These are phyloP conservation scores for Bombus waltoni DNA, from an alignment of 1,140 invertebrate species.

Conservation along the genomic window DNA sequence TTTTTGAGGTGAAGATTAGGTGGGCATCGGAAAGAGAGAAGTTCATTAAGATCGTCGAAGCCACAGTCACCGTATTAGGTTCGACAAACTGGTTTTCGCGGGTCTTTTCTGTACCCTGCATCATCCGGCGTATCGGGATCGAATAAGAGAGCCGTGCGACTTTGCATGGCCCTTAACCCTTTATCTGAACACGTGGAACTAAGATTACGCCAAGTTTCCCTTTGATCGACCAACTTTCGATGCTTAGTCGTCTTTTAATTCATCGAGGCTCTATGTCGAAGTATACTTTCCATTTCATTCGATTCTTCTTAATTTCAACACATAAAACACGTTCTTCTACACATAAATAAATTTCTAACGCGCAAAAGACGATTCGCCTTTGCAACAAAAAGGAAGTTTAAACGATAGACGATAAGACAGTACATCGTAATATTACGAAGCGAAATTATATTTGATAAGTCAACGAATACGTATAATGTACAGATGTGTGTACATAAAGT, in stretches of 20 bases:
- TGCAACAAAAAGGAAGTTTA: too few relatives aligned
- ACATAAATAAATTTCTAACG: too few relatives aligned
- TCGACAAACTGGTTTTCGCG: conserved; percentile 77
- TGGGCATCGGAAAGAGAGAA: conserved; percentile 43
- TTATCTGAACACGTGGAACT: conserved; percentile 59
- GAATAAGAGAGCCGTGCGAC: conserved; percentile 68
- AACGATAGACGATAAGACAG: too few relatives aligned
- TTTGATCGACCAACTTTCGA: not conserved
- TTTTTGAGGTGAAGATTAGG: conserved; percentile 40
- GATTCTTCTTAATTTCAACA: too few relatives aligned
- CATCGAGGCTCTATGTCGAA: too few relatives aligned
- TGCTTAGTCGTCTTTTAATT: not conserved
- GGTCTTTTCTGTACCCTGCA: conserved; percentile 41
- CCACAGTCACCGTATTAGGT: conserved; percentile 69
- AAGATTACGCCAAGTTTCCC: conserved; percentile 47
- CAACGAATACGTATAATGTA: too few relatives aligned
- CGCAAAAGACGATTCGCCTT: too few relatives aligned
- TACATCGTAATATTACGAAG: too few relatives aligned
- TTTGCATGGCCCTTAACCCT: conserved; percentile 69
- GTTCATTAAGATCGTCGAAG: conserved; percentile 75
- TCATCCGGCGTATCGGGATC: conserved; percentile 57
- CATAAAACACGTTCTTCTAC: too few relatives aligned
- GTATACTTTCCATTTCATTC: too few relatives aligned
- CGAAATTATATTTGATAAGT: too few relatives aligned
- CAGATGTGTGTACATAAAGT: too few relatives aligned